Evolutionary conservation across 64 coral and sea anemone species (phyloP).

Genomic region (Montipora sp.): DNA sequence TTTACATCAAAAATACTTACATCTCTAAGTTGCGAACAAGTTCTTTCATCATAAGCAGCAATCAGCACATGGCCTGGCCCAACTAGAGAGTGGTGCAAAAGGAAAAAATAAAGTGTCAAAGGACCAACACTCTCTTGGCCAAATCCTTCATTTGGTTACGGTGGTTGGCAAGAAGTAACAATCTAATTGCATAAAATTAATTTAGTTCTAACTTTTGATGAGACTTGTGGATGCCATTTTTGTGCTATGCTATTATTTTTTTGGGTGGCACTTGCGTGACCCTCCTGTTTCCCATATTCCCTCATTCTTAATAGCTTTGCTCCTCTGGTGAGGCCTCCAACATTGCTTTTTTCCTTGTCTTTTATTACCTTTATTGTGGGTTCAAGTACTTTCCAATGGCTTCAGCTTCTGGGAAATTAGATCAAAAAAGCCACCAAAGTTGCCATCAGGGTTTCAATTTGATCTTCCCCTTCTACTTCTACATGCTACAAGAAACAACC

Average conservation of each 20-base stretch:
- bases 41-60: slow-evolving; percentile 91
- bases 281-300: too few species aligned
- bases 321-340: too few species aligned
- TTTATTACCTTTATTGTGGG: too few species aligned
- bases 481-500: neutral
- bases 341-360: too few species aligned
- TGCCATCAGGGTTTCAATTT: neutral
- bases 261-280: too few species aligned
- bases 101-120: neutral
- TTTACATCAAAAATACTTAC: slow-evolving; percentile 23
- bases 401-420: neutral
- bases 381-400: neutral
- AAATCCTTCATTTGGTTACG: neutral
- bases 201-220: too few species aligned
- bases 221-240: too few species aligned
- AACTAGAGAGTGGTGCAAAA: slow-evolving; percentile 45
- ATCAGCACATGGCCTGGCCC: slow-evolving; percentile 85
- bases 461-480: neutral
- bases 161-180: too few species aligned
- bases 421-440: neutral
- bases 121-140: neutral
- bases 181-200: too few species aligned
- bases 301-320: too few species aligned
- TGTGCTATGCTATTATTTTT: too few species aligned
- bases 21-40: slow-evolving; percentile 91